These are phyloP conservation scores for Sitobion miscanthi DNA, from an alignment of 1,140 invertebrate species.

Conservation along the genomic window DNA sequence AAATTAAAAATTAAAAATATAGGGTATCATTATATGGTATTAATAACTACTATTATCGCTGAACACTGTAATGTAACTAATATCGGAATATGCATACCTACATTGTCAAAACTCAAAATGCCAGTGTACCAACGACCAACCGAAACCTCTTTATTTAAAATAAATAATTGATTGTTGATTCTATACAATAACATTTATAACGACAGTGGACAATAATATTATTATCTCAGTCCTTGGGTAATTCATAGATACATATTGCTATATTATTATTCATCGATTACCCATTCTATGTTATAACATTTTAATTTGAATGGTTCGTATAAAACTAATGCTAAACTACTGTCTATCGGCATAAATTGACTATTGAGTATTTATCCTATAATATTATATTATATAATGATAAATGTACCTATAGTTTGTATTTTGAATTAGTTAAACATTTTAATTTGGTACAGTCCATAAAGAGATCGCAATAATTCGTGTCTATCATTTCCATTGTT, in stretches of 20 bases:
- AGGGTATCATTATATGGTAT: not conserved
- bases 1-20: not conserved
- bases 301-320: not conserved
- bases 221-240: not conserved
- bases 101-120: not conserved
- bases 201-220: not conserved
- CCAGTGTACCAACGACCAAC: not conserved
- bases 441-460: not conserved
- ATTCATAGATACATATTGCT: not conserved
- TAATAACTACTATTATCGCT: not conserved
- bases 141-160: not conserved
- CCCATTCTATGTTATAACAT: not conserved
- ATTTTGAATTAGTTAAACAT: not conserved
- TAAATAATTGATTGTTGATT: not conserved
- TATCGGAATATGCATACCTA: not conserved
- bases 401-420: not conserved
- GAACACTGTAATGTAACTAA: not conserved
- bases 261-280: too few relatives aligned
- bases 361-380: not conserved
- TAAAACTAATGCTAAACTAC: not conserved
- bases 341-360: not conserved
- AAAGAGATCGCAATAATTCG: not conserved
- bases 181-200: not conserved
- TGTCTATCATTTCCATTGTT: not conserved
- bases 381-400: not conserved